Evolutionary conservation across 2,113 vertebrate species (phyloP).

Genomic region (Engraulis encrasicolus): DNA sequence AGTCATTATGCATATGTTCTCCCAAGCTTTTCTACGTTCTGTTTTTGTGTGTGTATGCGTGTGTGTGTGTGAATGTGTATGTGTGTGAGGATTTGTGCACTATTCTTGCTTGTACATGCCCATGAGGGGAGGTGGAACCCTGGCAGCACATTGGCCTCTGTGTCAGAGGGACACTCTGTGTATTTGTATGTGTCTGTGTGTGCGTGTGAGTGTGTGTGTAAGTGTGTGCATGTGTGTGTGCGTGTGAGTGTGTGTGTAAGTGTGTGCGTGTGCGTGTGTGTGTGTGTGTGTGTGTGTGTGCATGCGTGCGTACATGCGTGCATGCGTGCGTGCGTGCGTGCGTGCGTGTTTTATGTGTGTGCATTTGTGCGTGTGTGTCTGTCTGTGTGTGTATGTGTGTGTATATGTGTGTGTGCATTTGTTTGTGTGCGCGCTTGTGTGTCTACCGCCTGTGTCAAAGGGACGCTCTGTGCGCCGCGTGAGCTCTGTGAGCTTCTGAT

Average conservation of each 20-base stretch:
- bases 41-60: neutral
- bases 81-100: slow-evolving; percentile 55
- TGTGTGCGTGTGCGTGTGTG: neutral
- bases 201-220: neutral
- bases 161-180: slow-evolving; percentile 44
- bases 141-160: slow-evolving; percentile 29
- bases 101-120: too few relatives aligned
- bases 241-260: too few relatives aligned
- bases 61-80: slow-evolving; percentile 61
- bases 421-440: too few relatives aligned
- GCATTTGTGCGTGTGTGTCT: too few relatives aligned
- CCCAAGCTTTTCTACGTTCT: too few relatives aligned
- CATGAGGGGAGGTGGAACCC: neutral
- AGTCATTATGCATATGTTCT: too few relatives aligned
- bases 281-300: neutral
- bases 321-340: too few relatives aligned
- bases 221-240: neutral
- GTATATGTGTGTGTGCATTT: too few relatives aligned
- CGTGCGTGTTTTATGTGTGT: too few relatives aligned
- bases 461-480: slow-evolving; percentile 40
- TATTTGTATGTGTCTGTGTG: slow-evolving; percentile 14
- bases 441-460: slow-evolving; percentile 44
- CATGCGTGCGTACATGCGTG: neutral
- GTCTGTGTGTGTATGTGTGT: too few relatives aligned
- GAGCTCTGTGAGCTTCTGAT: slow-evolving; percentile 48